Base-by-base conservation (phyloP, 2,797 vertebrate genomes). In the Hypotaenidia philippensis region DNA sequence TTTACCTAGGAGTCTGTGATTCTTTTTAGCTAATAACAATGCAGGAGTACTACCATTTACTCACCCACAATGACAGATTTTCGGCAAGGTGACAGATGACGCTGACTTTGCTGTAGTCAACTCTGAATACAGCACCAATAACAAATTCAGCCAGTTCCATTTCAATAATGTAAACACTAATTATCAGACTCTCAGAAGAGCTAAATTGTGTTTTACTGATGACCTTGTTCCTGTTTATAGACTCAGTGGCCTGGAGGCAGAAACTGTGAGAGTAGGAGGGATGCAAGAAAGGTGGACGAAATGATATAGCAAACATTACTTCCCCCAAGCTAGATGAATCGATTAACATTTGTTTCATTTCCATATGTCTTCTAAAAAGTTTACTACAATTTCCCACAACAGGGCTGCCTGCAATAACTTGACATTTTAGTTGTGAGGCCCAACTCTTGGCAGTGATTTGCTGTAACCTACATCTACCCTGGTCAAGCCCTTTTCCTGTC, bases 341-440 rank as follows among this genome's bases (percentile, higher is more conserved):
- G 86, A 94, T 96, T 94, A 93, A 94, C 90, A 93, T 94, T 96
- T 95, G 25, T 61, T 92, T 92, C 5, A 89, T 96, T 93, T 96
- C 68, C 93, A 83, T 90, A 94, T 75, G 69, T 87, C 75, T 96
- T 83, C 84, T 77, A 53, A 57, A 85, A 76, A 60, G 34, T 87
- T 95, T 72, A 25, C 60, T 93, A 29, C 10, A 55, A 79, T 93
- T 83, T 95, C 66, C 91, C 88, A 63, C 66, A 87, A 71, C 71
- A 80, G 45, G 19, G 23, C 27, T 85, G 13, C 34, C 69, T 96
- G 81, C 38, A 61, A 71, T 61, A 87, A 68, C 36, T 95, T 95
- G 93, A 93, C 93, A 96, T 92, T 96, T 96, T 22, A 89, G 59
- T 81, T 93, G 45, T 76, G 66, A 91, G n/a, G 27, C 72, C 65